Evolutionary conservation across 2,113 vertebrate species (phyloP), one percentile per base, ranked within the genome.

Genomic region (Anoplopoma fimbria): DNA sequence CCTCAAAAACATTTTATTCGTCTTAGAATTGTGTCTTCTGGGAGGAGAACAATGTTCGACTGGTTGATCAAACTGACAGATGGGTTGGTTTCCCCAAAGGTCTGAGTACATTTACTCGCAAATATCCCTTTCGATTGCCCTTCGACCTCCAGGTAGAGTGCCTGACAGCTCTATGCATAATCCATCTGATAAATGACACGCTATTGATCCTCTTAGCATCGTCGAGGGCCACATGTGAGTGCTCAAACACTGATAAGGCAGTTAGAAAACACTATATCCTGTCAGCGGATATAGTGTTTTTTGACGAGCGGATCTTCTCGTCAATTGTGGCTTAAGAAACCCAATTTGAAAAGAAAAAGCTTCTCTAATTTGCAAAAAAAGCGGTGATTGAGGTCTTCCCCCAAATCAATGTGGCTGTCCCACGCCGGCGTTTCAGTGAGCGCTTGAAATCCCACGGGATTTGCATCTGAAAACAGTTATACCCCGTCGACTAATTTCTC

Each of bases 391-490:
- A 91, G 76, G 87, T 77, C 74, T 88, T 89, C 75, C 70, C 69
- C 27, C 29, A 64, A 90, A 93, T 93, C 91, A 86, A 92, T 91
- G 81, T 15, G 51, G 53, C 57, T 79, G 81, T 85, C 90, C 86
- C 55, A 77, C 45, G 67, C 67, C 42, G 60, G 69, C 31, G 12
- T 76, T 87, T 87, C 69, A 60, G 69, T 83, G 76, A 81, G 81
- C 80, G 34, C 77, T 88, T 69, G 72, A 87, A 84, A 88, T 82
- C 87, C 78, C 60, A 23, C 1, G 1, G 82, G 86, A 93, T 92
- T 92, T 90, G 80, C 89, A 91, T 93, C 77, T 74, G 87, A 91
- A 92, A 92, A 91, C 72, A 82, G 77, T 81, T 88, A n/a, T n/a
- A 81, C 89, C 79, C 83, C 84, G 87, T 86, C 87, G 82, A 78